Evolutionary conservation across 2,888 invertebrate species (phyloP).

Genomic region (Pediacus dermestoides): DNA sequence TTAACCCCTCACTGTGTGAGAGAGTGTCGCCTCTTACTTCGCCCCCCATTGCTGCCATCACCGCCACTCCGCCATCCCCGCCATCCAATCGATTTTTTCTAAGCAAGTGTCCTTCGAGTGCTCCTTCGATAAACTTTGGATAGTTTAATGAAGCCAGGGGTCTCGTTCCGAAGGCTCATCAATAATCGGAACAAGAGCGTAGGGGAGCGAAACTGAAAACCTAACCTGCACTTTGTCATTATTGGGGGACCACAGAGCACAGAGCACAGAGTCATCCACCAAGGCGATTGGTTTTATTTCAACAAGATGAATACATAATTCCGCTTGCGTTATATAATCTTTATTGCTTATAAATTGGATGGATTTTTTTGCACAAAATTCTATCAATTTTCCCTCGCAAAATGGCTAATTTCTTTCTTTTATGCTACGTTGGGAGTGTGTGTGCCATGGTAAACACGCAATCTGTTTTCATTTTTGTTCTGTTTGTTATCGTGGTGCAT

Average conservation of each 20-base stretch:
- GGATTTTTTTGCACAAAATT: slow-evolving; percentile 23
- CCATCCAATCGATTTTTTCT: slow-evolving; percentile 24
- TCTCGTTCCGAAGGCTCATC: slow-evolving; percentile 20
- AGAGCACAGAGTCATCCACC: background rate
- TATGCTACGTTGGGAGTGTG: no score
- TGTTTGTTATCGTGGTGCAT: no score
- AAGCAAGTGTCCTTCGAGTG: slow-evolving; percentile 6
- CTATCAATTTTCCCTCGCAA: slow-evolving; percentile 27
- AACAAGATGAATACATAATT: slow-evolving; percentile 22
- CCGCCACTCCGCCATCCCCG: slow-evolving; percentile 2
- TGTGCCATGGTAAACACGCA: slow-evolving; percentile 26
- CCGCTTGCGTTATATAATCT: slow-evolving; percentile 11
- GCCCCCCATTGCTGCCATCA: slow-evolving; percentile 8
- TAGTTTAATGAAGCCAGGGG: slow-evolving; percentile 26
- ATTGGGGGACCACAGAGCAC: slow-evolving; percentile 7
- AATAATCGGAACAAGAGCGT: slow-evolving; percentile 18
- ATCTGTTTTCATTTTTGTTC: slow-evolving; percentile 16
- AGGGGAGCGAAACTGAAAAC: slow-evolving; percentile 14
- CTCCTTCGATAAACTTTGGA: slow-evolving; percentile 24
- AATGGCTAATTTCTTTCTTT: slow-evolving; percentile 28
- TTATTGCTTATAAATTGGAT: slow-evolving; percentile 20
- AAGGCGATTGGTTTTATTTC: slow-evolving; percentile 12
- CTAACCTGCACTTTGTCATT: slow-evolving; percentile 20
- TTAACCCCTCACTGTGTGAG: no score
- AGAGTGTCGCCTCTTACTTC: slow-evolving; percentile 8